These are phyloP conservation scores for Thalpophila matura DNA, from an alignment of 2,888 invertebrate species.

Conservation along the genomic window DNA sequence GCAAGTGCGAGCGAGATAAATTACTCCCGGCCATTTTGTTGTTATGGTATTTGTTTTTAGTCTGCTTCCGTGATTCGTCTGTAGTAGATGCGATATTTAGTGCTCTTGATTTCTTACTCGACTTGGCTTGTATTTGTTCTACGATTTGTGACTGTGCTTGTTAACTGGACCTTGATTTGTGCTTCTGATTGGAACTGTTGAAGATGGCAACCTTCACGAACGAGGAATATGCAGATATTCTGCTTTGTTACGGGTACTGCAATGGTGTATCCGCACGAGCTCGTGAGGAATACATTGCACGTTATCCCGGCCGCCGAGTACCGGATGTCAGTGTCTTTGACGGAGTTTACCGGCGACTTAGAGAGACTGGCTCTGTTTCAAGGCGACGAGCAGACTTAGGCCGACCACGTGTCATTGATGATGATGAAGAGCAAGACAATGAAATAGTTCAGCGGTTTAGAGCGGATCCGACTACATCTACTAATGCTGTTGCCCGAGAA, in stretches of 20 bases:
- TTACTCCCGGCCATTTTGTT: too few relatives aligned
- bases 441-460: neutral
- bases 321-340: too few relatives aligned
- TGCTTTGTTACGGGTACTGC: constrained; percentile 54
- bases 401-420: constrained; percentile 55
- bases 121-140: neutral
- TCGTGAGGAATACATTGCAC: neutral
- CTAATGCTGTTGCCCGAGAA: constrained; percentile 25
- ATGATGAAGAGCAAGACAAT: constrained; percentile 48
- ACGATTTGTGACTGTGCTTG: constrained; percentile 3
- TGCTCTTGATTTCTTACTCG: too few relatives aligned
- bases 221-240: constrained; percentile 10
- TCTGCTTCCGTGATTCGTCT: too few relatives aligned
- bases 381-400: constrained; percentile 56
- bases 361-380: constrained; percentile 62
- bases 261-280: constrained; percentile 28
- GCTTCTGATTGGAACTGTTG: constrained; percentile 7
- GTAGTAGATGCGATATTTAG: too few relatives aligned
- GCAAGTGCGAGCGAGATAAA: too few relatives aligned
- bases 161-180: neutral
- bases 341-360: too few relatives aligned
- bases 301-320: too few relatives aligned
- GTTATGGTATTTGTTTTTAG: too few relatives aligned
- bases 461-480: constrained; percentile 14
- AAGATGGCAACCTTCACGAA: neutral